A percentile compares a stretch with the other conserved stretches of the same genome.
Conservation (phyloP, 1,140 invertebrate species). For the Drosophila auraria region DNA sequence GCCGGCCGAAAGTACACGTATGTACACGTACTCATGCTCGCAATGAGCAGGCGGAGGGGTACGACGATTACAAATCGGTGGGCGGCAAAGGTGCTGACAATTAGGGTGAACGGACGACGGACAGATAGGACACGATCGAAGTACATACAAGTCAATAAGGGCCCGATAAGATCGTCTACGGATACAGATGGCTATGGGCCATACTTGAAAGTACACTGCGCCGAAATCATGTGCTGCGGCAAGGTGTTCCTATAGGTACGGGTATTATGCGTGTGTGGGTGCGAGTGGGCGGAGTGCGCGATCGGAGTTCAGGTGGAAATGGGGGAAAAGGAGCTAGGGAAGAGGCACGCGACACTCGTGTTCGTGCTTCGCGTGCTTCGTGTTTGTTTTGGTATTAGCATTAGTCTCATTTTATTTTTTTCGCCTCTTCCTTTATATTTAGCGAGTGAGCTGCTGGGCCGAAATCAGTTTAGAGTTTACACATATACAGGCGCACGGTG, state of each 20-base stretch:
- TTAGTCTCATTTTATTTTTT: slow-evolving; percentile 6
- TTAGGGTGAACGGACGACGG: background rate
- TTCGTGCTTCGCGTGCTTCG: background rate
- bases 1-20: background rate
- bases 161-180: slow-evolving; percentile 11
- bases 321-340: slow-evolving; percentile 9
- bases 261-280: background rate
- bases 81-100: background rate
- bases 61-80: slow-evolving; percentile 4
- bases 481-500: slow-evolving; percentile 19
- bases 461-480: slow-evolving; percentile 37
- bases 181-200: slow-evolving; percentile 18
- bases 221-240: slow-evolving; percentile 45
- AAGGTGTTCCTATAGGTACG: background rate
- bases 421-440: slow-evolving; percentile 24
- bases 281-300: slow-evolving; percentile 11
- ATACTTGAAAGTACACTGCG: slow-evolving; percentile 8
- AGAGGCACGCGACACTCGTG: slow-evolving; percentile 25
- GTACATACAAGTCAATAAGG: slow-evolving; percentile 2
- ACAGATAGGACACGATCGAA: slow-evolving; percentile 13
- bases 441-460: slow-evolving; percentile 30
- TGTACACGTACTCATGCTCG: background rate
- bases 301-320: slow-evolving; percentile 10
- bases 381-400: slow-evolving; percentile 52
- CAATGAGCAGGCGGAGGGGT: background rate